These are phyloP conservation scores for Pristionchus pacificus DNA, from an alignment of 1,140 invertebrate species.

Conservation along the genomic window DNA sequence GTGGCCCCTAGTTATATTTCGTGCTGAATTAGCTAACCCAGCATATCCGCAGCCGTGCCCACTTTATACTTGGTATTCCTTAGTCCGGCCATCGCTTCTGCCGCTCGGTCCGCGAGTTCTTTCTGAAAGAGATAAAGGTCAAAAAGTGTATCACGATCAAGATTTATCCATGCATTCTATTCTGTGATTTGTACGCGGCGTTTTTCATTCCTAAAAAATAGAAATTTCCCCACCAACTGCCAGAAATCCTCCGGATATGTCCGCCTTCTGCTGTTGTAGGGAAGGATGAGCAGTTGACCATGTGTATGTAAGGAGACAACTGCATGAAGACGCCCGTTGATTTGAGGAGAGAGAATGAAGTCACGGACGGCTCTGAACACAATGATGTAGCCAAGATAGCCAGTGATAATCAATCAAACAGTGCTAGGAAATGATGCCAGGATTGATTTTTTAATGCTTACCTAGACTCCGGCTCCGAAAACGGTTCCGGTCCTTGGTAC, in stretches of 20 bases:
- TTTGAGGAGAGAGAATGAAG: constrained; percentile 43
- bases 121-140: no score
- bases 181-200: no score
- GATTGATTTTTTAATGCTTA: background rate
- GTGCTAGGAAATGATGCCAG: background rate
- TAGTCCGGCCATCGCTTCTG: constrained; percentile 34
- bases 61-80: constrained; percentile 44
- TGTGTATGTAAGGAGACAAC: constrained; percentile 51
- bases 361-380: constrained; percentile 47
- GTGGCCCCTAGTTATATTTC: no score
- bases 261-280: constrained; percentile 43
- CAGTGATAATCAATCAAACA: background rate
- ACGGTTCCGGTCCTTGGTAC: constrained; percentile 49
- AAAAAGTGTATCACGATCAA: no score
- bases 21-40: no score
- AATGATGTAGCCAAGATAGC: background rate
- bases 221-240: constrained; percentile 34
- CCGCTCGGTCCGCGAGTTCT: constrained; percentile 27
- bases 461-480: constrained; percentile 44
- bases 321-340: constrained; percentile 45
- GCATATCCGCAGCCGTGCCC: constrained; percentile 47
- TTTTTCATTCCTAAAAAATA: constrained; percentile 12
- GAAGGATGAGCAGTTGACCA: constrained; percentile 52
- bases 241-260: constrained; percentile 49
- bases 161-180: no score